Evolutionary conservation across 1,140 invertebrate genomes (phyloP), one percentile per base, ranked within the genome.

Genomic region (Drosophila saltans): DNA sequence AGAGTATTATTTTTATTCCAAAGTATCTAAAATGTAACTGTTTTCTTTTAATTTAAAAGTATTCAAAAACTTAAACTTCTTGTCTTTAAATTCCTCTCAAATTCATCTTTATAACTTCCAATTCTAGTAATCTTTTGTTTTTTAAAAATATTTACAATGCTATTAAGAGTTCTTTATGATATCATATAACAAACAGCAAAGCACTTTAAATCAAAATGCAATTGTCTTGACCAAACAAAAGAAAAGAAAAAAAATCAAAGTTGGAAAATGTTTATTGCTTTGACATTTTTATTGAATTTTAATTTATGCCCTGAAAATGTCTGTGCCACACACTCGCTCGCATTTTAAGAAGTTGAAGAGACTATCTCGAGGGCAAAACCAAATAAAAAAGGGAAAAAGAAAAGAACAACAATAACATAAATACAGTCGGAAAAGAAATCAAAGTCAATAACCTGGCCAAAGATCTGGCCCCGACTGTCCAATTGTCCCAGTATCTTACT

Each of bases 201-300:
- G 10, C 36, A 33, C 56, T 59, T 62, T 76, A 84, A 83, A 67
- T 72, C 63, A 68, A 81, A 75, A 60, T 75, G 48, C 68, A 67
- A 78, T 85, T 69, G 68, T 55, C 61, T 58, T 16, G 67, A 58
- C 33, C 55, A 62, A 61, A 39, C 74, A 69, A 69, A 65, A 40
- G 76, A 60, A 40, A 60, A 4, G 28, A 4, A 4, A 30, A 57
- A 21, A 21, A 65, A 64, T 52, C 16, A 45, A 62, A 30, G 30
- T 45, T 26, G 28, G 63, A 66, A 66, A 55, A 30, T 72, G 72
- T 74, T 78, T 71, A 48, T 45, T 86, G 83, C 83, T 86, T 61
- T 86, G 83, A 86, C 83, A 88, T 88, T 88, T 88, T 88, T 88
- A 88, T 88, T 88, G 83, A 88, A 88, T 74, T 88, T 88, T 83